These are phyloP conservation scores for Calycopis cecrops DNA, from an alignment of 1,140 invertebrate genomes.

Conservation along the genomic window DNA sequence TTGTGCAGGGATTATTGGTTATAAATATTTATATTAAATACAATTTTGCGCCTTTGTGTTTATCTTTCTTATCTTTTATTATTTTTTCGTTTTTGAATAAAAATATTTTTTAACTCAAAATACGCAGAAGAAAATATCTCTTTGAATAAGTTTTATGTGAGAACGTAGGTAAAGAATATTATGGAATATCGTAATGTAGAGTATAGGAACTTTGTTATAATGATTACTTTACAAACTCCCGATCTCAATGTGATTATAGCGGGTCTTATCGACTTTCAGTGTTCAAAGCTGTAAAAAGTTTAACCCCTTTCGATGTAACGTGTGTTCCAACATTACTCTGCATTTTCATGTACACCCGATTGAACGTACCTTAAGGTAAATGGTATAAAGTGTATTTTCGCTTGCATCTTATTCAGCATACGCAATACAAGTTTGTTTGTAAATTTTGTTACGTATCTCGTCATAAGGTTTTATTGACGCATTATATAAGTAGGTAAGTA, in stretches of 20 bases:
- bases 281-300: constrained; percentile 59
- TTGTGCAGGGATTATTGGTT: no score
- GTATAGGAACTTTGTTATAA: constrained; percentile 13
- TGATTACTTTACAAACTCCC: constrained; percentile 33
- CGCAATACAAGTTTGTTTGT: constrained; percentile 19
- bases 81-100: no score
- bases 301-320: constrained; percentile 45
- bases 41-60: no score
- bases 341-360: constrained; percentile 6
- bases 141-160: no score
- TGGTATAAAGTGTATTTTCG: constrained; percentile 26
- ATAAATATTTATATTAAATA: no score
- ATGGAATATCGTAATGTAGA: neutral
- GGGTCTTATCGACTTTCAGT: constrained; percentile 50
- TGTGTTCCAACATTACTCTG: constrained; percentile 34
- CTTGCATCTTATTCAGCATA: neutral
- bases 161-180: neutral
- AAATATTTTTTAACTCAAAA: no score
- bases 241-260: constrained; percentile 37
- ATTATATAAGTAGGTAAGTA: constrained; percentile 32
- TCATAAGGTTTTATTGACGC: constrained; percentile 57
- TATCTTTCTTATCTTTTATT: no score
- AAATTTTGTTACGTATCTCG: constrained; percentile 50
- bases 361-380: constrained; percentile 10
- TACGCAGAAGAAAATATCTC: no score